phyloP scores from a whole-genome alignment of 2,797 vertebrate genomes.

The Epinephelus awoara region DNA sequence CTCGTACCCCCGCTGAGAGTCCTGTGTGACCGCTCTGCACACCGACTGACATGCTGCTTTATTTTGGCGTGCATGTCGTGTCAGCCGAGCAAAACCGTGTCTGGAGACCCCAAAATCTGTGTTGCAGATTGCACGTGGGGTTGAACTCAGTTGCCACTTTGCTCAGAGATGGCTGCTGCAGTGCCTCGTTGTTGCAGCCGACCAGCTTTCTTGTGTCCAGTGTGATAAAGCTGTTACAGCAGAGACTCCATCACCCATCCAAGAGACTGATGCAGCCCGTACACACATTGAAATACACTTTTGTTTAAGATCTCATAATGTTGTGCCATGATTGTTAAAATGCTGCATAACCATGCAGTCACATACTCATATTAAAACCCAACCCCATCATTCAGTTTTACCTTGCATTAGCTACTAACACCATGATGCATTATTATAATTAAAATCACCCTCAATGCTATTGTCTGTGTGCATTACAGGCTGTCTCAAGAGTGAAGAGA shows the following conservation, averaged over 20 bases:
- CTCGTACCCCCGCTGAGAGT: slow-evolving; percentile 78
- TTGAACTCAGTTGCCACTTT: background rate
- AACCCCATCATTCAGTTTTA: background rate
- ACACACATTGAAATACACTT: background rate
- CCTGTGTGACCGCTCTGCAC: slow-evolving; percentile 73
- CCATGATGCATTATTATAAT: background rate
- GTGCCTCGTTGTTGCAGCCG: slow-evolving; percentile 12
- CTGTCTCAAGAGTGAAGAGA: slow-evolving; percentile 53
- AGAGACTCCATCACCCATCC: slow-evolving; percentile 16
- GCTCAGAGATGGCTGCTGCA: slow-evolving; percentile 16
- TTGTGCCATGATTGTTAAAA: background rate
- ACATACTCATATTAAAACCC: background rate
- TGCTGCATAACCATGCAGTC: background rate
- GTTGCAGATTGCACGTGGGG: background rate
- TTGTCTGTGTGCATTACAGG: slow-evolving; percentile 52
- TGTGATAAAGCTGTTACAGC: slow-evolving; percentile 2
- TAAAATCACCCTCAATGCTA: background rate
- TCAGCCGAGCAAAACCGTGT: slow-evolving; percentile 1
- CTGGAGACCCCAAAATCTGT: background rate
- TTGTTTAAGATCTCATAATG: background rate
- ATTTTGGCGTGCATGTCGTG: slow-evolving; percentile 55
- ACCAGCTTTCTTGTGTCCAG: background rate
- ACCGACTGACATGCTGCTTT: slow-evolving; percentile 63
- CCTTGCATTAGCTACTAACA: background rate
- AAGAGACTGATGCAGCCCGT: background rate